Percentiles rank a stretch among this genome's conserved stretches.
Evolutionary conservation across 1,140 invertebrate species (phyloP).

Genomic region (Aphidius ervi): DNA sequence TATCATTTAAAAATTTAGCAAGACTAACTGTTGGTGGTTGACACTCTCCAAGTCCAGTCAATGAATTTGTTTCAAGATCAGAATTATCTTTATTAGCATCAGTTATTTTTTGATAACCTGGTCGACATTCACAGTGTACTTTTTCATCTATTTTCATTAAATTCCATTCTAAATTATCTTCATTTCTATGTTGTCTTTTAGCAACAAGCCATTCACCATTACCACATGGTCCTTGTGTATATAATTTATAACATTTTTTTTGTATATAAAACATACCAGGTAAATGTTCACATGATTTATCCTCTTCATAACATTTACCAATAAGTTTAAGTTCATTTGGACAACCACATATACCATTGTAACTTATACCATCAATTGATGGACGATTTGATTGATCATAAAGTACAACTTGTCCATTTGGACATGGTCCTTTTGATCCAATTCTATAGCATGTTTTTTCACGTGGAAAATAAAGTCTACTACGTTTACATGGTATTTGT

Average conservation of each 20-base stretch:
- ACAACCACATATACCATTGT: constrained; percentile 74
- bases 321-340: constrained; percentile 43
- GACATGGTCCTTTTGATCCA: constrained; percentile 69
- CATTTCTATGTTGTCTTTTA: constrained; percentile 36
- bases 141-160: constrained; percentile 35
- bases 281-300: constrained; percentile 53
- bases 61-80: constrained; percentile 39
- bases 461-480: constrained; percentile 68
- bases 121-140: constrained; percentile 68
- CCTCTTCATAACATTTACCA: constrained; percentile 37
- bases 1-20: constrained; percentile 52
- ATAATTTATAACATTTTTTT: constrained; percentile 65
- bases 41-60: constrained; percentile 40
- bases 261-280: constrained; percentile 61
- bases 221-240: constrained; percentile 69
- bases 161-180: constrained; percentile 33
- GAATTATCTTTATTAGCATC: constrained; percentile 16
- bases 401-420: constrained; percentile 64
- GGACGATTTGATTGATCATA: constrained; percentile 73
- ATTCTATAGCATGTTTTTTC: constrained; percentile 71
- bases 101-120: constrained; percentile 58
- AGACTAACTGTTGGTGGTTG: constrained; percentile 50
- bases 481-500: constrained; percentile 65
- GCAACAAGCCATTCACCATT: constrained; percentile 69
- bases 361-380: constrained; percentile 73